Evolutionary conservation across 2,113 vertebrate species (phyloP), one percentile per base, ranked within the genome.

Genomic region (Phalacrocorax brasilianus): DNA sequence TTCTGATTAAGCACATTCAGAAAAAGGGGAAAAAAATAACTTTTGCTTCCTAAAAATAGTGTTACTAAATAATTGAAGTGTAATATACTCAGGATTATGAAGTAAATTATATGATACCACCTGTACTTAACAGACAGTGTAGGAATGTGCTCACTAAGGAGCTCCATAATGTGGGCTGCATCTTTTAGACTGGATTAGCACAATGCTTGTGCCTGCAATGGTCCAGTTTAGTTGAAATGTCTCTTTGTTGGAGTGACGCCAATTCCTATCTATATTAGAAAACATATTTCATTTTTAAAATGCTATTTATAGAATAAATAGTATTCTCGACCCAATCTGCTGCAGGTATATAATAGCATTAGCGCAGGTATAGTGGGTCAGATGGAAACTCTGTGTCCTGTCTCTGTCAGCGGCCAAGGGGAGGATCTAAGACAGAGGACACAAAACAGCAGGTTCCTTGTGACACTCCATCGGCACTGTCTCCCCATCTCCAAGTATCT

Each of bases 321-420:
- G 16, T 42, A 24, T 44, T 77, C 27, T 86, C 56, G 42, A 63
- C 32, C 17, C 22, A 22, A 5, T 81, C 52, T 85, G 12, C 59
- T 91, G 40, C 33, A 44, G 80, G 35, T 77, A 12, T 0, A 12
- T 66, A 62, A 42, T 26, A 52, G 20, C 20, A 8, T 75, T 78
- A 50, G 65, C 42, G 42, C 42, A 81, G 32, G 11, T 70, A 11
- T 21, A 53, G n/a, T 12, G 13, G 26, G 8, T 78, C 1, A 0
- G 49, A 24, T 35, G 1, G 2, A 68, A 72, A 33, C 21, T 47
- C 26, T 1, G 21, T 56, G 18, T 74, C 56, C 0, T 1, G 6
- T 59, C 24, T 84, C 65, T 82, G 40, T 22, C 26, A 45, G 21
- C 52, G 32, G 38, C 78, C 44, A 32, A 67, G 42, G 66, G 28